Evolutionary conservation across 2,113 vertebrate genomes (phyloP).

Genomic region (Turdus rufiventris): DNA sequence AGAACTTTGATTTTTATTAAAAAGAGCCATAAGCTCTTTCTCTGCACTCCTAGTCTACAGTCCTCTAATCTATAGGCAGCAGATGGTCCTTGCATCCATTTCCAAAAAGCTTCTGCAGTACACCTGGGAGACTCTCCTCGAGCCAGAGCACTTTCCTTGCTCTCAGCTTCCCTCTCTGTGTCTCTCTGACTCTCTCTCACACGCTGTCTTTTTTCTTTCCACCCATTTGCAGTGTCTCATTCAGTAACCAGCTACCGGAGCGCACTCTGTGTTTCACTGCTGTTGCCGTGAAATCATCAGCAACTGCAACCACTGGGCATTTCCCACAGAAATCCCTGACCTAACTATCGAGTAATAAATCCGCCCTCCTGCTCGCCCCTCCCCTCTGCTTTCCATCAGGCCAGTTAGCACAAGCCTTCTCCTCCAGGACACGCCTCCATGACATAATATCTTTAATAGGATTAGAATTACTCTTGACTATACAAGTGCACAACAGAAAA

Average conservation of each 20-base stretch:
- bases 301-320: slow-evolving; percentile 82
- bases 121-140: slow-evolving; percentile 32
- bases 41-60: neutral
- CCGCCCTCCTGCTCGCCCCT: slow-evolving; percentile 60
- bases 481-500: slow-evolving; percentile 73
- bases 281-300: slow-evolving; percentile 78
- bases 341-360: slow-evolving; percentile 72
- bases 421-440: slow-evolving; percentile 47
- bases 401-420: slow-evolving; percentile 70
- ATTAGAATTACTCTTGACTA: slow-evolving; percentile 80
- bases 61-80: slow-evolving; percentile 59
- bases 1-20: slow-evolving; percentile 57
- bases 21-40: slow-evolving; percentile 11
- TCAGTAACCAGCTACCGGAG: slow-evolving; percentile 28
- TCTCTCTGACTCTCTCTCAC: slow-evolving; percentile 32
- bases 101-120: slow-evolving; percentile 70
- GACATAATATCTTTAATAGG: slow-evolving; percentile 81
- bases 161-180: slow-evolving; percentile 52
- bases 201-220: slow-evolving; percentile 9
- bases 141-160: slow-evolving; percentile 53
- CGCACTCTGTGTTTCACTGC: slow-evolving; percentile 45
- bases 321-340: slow-evolving; percentile 76
- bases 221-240: slow-evolving; percentile 39
- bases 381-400: slow-evolving; percentile 62
- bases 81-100: slow-evolving; percentile 71